Conservation (phyloP, 2,113 vertebrate species). For the Atrichornis clamosus region DNA sequence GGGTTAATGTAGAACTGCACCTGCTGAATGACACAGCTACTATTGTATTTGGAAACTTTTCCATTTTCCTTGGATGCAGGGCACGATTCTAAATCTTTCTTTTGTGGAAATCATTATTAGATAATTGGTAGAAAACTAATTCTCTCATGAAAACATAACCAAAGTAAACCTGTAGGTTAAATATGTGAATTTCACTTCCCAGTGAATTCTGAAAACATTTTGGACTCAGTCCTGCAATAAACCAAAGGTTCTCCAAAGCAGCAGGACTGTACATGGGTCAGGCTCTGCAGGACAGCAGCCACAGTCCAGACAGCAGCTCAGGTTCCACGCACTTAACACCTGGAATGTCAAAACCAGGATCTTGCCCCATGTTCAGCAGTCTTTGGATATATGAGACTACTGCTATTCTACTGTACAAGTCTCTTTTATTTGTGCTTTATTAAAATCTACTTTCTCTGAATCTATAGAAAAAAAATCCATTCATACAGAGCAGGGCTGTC, state of each 20-base stretch:
- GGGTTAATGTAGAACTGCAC: background rate
- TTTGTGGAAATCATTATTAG: background rate
- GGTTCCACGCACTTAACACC: background rate
- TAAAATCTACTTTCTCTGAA: background rate
- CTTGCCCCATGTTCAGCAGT: background rate
- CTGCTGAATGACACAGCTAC: background rate
- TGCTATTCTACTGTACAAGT: background rate
- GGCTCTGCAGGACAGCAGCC: fast-evolving
- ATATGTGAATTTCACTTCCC: background rate
- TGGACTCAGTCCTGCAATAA: background rate
- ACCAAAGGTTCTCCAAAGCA: background rate
- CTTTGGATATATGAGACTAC: background rate
- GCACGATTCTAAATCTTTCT: background rate
- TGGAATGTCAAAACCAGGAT: background rate
- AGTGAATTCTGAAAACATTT: background rate
- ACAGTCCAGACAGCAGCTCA: background rate
- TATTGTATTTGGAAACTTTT: background rate
- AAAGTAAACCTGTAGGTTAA: background rate
- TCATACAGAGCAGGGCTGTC: background rate
- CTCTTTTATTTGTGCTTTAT: background rate
- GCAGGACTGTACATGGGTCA: fast-evolving
- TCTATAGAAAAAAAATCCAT: background rate
- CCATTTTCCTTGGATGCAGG: background rate
- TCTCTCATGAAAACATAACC: background rate
- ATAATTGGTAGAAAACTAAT: background rate